Evolutionary conservation across 2,888 invertebrate species (phyloP).

Genomic region (Erannis defoliaria): DNA sequence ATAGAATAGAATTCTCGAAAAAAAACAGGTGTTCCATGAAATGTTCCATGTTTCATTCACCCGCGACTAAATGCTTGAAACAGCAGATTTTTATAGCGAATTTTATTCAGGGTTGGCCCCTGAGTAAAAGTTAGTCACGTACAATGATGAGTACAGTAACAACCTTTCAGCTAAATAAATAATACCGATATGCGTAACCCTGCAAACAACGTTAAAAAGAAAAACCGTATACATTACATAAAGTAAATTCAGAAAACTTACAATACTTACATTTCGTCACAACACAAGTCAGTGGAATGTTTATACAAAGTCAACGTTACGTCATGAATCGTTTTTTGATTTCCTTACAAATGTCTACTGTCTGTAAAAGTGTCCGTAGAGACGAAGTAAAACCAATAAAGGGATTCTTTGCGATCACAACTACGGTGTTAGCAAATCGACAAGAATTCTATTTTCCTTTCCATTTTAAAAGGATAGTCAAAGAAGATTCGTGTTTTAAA

Average conservation of each 20-base stretch:
- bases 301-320: constrained; percentile 5
- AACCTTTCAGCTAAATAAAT: too few relatives aligned
- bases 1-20: too few relatives aligned
- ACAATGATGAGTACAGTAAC: too few relatives aligned
- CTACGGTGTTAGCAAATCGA: background rate
- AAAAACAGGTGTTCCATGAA: too few relatives aligned
- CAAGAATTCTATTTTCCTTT: background rate
- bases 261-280: background rate
- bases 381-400: constrained; percentile 7
- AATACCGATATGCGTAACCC: too few relatives aligned
- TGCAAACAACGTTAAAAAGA: too few relatives aligned
- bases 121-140: too few relatives aligned
- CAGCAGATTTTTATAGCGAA: too few relatives aligned
- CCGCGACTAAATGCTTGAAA: too few relatives aligned
- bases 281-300: constrained; percentile 2
- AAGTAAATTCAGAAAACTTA: background rate
- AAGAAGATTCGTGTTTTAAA: background rate
- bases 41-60: too few relatives aligned
- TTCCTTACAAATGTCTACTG: constrained; percentile 12
- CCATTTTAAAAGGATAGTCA: background rate
- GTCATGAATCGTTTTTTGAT: constrained; percentile 19
- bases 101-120: too few relatives aligned
- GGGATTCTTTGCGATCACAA: background rate
- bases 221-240: background rate
- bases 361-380: constrained; percentile 14